These are phyloP conservation scores for Dasypus novemcinctus DNA, from an alignment of 2,113 vertebrate species.

Conservation along the genomic window DNA sequence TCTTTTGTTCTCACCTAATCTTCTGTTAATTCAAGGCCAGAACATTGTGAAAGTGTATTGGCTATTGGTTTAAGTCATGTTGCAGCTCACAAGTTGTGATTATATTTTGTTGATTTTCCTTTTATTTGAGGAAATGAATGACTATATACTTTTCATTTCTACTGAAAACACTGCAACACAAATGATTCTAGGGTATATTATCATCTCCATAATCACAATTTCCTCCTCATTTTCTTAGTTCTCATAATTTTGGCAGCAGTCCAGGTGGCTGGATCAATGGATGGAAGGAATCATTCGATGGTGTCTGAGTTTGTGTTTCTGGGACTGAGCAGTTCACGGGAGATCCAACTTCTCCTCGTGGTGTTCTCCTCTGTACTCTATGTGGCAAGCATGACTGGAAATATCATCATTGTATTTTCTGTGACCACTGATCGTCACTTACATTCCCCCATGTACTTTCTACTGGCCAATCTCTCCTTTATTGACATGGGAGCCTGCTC, in stretches of 20 bases:
- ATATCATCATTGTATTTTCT: slow-evolving; percentile 62
- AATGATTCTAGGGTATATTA: neutral
- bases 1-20: neutral
- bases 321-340: slow-evolving; percentile 46
- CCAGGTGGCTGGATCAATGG: too few relatives aligned
- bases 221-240: slow-evolving; percentile 15
- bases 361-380: slow-evolving; percentile 65
- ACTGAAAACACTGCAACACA: neutral
- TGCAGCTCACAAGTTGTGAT: neutral
- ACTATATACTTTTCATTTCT: neutral
- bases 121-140: neutral
- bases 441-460: slow-evolving; percentile 59
- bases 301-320: too few relatives aligned
- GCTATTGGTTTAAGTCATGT: neutral
- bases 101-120: neutral
- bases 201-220: neutral
- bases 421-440: slow-evolving; percentile 50
- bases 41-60: neutral
- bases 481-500: slow-evolving; percentile 62
- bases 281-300: too few relatives aligned
- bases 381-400: slow-evolving; percentile 61
- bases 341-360: slow-evolving; percentile 64
- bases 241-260: too few relatives aligned
- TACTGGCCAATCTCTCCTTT: slow-evolving; percentile 55
- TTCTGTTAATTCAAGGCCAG: neutral